phyloP scores from a whole-genome alignment of 2,888 invertebrate species.

The Scaptomyza polygonia region DNA sequence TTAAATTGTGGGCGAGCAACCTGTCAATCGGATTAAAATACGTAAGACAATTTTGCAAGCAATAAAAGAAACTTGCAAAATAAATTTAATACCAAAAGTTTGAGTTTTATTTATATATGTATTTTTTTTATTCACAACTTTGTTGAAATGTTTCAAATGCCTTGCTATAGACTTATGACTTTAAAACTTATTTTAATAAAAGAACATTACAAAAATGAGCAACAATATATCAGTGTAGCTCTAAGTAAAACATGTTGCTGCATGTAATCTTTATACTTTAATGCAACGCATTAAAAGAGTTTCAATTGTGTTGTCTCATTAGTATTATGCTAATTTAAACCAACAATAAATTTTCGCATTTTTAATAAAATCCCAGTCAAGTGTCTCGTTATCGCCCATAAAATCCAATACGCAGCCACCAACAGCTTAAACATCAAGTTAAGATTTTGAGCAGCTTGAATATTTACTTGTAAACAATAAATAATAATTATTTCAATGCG shows the following conservation, averaged over 20 bases:
- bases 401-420: constrained; percentile 21
- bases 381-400: constrained; percentile 11
- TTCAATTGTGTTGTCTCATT: not conserved
- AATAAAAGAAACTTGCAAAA: not conserved
- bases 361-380: constrained; percentile 18
- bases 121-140: constrained; percentile 2
- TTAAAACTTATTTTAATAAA: constrained; percentile 3
- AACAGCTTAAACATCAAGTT: constrained; percentile 12
- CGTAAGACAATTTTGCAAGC: not conserved
- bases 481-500: constrained; percentile 64
- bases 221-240: not conserved
- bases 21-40: constrained; percentile 11
- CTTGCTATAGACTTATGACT: not conserved
- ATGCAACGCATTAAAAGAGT: not conserved
- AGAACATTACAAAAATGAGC: constrained; percentile 11
- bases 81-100: too few relatives aligned
- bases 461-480: constrained; percentile 72
- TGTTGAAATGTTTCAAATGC: not conserved
- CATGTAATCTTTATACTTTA: not conserved
- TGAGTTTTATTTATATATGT: too few relatives aligned
- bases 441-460: constrained; percentile 45
- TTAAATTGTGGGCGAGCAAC: not conserved
- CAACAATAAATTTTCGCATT: constrained; percentile 12
- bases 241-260: not conserved
- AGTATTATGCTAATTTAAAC: constrained; percentile 5